phyloP scores from a whole-genome alignment of 2,888 invertebrate genomes.

The Chrysotoxum bicinctum region DNA sequence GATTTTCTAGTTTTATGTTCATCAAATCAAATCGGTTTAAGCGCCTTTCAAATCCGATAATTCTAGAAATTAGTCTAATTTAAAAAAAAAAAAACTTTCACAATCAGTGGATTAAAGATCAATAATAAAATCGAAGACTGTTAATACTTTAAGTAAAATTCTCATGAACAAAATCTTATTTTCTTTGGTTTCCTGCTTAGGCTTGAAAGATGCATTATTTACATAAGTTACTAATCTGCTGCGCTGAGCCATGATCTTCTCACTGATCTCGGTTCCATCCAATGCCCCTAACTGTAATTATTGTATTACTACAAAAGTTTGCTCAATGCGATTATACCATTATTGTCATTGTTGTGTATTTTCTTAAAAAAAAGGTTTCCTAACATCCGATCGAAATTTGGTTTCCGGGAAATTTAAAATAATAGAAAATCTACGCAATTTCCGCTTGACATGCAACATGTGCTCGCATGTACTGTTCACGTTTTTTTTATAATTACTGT shows the following conservation, averaged over 20 bases:
- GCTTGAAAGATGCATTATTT: background rate
- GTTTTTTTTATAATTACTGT: constrained; percentile 37
- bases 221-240: background rate
- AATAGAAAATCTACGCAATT: constrained; percentile 59
- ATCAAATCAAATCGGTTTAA: constrained; percentile 19
- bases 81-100: background rate
- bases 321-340: constrained; percentile 41
- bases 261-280: background rate
- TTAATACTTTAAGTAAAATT: constrained; percentile 2
- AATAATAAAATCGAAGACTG: background rate
- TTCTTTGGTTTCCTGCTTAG: background rate
- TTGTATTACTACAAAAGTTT: background rate
- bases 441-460: constrained; percentile 60
- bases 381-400: constrained; percentile 28
- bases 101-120: constrained; percentile 15
- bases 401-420: constrained; percentile 47
- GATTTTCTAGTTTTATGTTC: background rate
- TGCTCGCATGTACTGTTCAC: constrained; percentile 39
- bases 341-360: constrained; percentile 25
- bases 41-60: constrained; percentile 34
- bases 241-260: background rate
- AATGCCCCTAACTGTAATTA: background rate
- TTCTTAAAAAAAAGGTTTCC: constrained; percentile 22
- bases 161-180: background rate
- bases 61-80: constrained; percentile 48